Evolutionary conservation across 2,797 vertebrate genomes (phyloP), one percentile per base, ranked within the genome.

Genomic region (Masticophis lateralis): DNA sequence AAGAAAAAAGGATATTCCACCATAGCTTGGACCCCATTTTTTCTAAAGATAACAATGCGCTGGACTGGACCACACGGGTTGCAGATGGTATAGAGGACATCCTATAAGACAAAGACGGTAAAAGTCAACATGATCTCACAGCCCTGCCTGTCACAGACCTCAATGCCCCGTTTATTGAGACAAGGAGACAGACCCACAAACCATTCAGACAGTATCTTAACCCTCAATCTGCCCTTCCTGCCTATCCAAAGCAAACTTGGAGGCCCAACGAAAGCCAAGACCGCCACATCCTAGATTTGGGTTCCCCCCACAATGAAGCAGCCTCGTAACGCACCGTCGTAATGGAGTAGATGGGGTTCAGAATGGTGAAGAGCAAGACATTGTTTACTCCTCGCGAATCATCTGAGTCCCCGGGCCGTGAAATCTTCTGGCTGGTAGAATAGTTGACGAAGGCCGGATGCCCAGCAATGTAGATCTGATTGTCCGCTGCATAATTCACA

Each of bases 381-480:
- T 98, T 99, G 97, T 99, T 99, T 95, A 99, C 99, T 0, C 98
- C 99, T 3, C 99, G 97, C 0, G 98, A 98, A 94, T 99, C 99
- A 0, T 99, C 99, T 0, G 98, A 98, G 96, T 99, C 99, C 0
- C 98, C 98, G 0, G 99, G 99, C 0, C 99, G 98, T 0, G 99
- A 99, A 92, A 99, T 99, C 96, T 99, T 99, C 97, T 99, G 99
- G 97, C 99, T 99, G 28, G 99, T 99, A 92, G 99, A 99, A 94
- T 99, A 99, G 95, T 99, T 99, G 95, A 99, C 99, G 93, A 99
- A 99, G 55, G 99, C 99, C 0, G 99, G 98, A 69, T 99, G 99
- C 0, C 99, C 99, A 0, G 98, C 98, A 0, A 99, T 99, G 96
- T 99, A 99, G 94, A 99, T 99, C 94, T 99, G 99, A 98, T 99